Evolutionary conservation across 2,888 invertebrate genomes (phyloP).

Genomic region (Dexiosoma caninum): DNA sequence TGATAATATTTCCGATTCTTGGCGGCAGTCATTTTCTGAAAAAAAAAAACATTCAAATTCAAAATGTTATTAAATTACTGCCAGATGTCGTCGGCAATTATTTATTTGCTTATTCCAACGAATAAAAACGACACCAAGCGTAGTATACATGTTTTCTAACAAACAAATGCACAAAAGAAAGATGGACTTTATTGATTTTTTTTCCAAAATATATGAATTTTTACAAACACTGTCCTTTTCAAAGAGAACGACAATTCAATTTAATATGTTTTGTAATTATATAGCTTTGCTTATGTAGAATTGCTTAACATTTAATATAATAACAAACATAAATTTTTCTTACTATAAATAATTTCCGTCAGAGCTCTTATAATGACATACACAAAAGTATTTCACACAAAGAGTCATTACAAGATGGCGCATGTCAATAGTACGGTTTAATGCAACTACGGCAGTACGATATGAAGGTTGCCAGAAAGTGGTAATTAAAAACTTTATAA

Average conservation of each 20-base stretch:
- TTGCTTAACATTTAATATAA: not conserved
- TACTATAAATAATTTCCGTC: conserved; percentile 14
- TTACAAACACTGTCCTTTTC: too few relatives aligned
- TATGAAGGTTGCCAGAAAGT: not conserved
- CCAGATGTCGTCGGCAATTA: conserved; percentile 48
- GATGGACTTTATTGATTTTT: conserved; percentile 15
- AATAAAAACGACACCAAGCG: conserved; percentile 41
- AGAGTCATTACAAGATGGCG: conserved; percentile 36
- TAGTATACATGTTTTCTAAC: conserved; percentile 3
- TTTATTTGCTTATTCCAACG: not conserved
- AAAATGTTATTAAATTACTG: conserved; percentile 28
- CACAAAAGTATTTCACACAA: not conserved
- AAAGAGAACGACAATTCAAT: too few relatives aligned
- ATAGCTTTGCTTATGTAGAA: too few relatives aligned
- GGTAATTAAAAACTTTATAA: too few relatives aligned
- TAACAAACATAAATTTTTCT: not conserved
- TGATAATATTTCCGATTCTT: conserved; percentile 80
- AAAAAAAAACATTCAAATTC: conserved; percentile 24
- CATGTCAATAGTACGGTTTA: not conserved
- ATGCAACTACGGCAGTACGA: not conserved
- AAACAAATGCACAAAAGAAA: not conserved
- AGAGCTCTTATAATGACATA: conserved; percentile 19
- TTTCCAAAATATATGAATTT: too few relatives aligned
- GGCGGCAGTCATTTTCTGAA: conserved; percentile 8
- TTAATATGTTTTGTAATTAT: too few relatives aligned